phyloP scores from a whole-genome alignment of 2,888 invertebrate genomes.

The Toxonevra muliebris region DNA sequence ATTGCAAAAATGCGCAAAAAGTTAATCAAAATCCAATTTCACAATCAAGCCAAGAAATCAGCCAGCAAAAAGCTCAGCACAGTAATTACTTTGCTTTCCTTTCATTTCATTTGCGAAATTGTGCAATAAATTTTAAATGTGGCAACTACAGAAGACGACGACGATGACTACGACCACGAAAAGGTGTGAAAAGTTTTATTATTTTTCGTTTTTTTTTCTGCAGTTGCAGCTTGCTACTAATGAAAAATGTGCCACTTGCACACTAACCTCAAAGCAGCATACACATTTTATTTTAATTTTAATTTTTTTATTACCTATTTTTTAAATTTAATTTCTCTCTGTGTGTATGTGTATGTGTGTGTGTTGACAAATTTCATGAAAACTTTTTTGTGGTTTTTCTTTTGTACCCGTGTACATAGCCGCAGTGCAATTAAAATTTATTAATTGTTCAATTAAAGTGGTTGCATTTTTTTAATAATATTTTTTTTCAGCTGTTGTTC shows the following conservation, averaged over 20 bases:
- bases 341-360: background rate
- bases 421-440: background rate
- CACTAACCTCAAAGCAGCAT: background rate
- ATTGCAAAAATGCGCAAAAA: too few relatives aligned
- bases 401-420: background rate
- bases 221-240: too few relatives aligned
- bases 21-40: too few relatives aligned
- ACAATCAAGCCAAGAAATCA: too few relatives aligned
- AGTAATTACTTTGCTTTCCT: too few relatives aligned
- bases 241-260: constrained; percentile 5
- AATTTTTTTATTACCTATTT: background rate
- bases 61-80: too few relatives aligned
- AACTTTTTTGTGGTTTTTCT: background rate
- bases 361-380: background rate
- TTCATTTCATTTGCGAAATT: too few relatives aligned
- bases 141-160: too few relatives aligned
- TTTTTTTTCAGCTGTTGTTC: background rate
- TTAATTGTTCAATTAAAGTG: constrained; percentile 4
- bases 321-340: background rate
- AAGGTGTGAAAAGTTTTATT: too few relatives aligned
- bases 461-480: background rate
- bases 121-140: too few relatives aligned
- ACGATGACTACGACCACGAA: too few relatives aligned
- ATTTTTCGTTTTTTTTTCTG: too few relatives aligned
- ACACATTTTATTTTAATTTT: background rate